A percentile compares a stretch with the other conserved stretches of the same genome.
Evolutionary conservation across 1,140 invertebrate species (phyloP).

Genomic region (Papilio machaon): DNA sequence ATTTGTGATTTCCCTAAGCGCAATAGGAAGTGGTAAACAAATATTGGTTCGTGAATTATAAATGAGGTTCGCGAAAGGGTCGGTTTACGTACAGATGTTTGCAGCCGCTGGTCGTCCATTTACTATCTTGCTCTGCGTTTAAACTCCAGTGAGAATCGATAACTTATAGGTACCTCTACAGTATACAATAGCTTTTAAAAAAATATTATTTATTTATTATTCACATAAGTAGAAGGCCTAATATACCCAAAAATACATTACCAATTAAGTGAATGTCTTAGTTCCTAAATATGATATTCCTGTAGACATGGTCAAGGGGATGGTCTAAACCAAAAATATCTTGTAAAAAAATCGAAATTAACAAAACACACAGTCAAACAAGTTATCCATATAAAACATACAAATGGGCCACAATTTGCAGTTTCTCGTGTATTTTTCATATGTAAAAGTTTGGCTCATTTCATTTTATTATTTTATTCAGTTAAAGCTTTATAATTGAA

Average conservation of each 20-base stretch:
- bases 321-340: too few species aligned
- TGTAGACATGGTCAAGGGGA: too few species aligned
- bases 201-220: neutral
- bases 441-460: neutral
- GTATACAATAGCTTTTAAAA: neutral
- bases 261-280: too few species aligned
- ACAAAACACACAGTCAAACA: too few species aligned
- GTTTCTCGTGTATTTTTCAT: neutral
- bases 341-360: too few species aligned
- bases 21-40: slow-evolving; percentile 29
- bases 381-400: too few species aligned
- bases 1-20: slow-evolving; percentile 33
- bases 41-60: slow-evolving; percentile 44
- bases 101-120: slow-evolving; percentile 25
- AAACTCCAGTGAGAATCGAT: slow-evolving; percentile 16
- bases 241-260: too few species aligned
- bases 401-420: neutral
- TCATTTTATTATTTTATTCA: slow-evolving; percentile 1
- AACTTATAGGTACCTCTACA: neutral
- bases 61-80: slow-evolving; percentile 44
- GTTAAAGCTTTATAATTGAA: slow-evolving; percentile 5
- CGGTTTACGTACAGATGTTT: slow-evolving; percentile 41
- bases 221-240: neutral
- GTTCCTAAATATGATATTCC: too few species aligned
- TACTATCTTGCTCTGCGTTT: neutral